A percentile compares a stretch with the other conserved stretches of the same genome.
Conservation (phyloP, 2,888 invertebrate genomes). For the Cyclophora albipunctata region DNA sequence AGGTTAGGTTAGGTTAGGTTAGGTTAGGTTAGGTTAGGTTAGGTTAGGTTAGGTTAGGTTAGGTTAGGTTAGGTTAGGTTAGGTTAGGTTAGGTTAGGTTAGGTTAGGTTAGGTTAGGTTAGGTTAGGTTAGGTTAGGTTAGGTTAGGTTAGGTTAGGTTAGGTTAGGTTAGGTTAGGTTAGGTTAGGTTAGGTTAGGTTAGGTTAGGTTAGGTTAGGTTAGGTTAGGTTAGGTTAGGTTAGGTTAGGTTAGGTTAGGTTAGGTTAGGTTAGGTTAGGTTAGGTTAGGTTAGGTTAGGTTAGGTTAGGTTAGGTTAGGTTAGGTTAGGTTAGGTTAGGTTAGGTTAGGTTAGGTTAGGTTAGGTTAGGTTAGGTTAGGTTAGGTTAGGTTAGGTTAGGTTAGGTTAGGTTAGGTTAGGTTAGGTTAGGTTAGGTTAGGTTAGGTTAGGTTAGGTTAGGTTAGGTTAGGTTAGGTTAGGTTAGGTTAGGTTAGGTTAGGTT, state of each 20-base stretch:
- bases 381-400: not conserved
- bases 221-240: conserved; percentile 8
- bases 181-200: conserved; percentile 8
- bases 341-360: conserved; percentile 6
- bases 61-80: conserved; percentile 19
- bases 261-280: conserved; percentile 8
- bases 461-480: not conserved
- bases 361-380: not conserved
- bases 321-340: conserved; percentile 8
- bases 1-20: conserved; percentile 14
- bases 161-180: conserved; percentile 19
- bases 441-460: not conserved
- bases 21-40: conserved; percentile 17
- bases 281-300: conserved; percentile 8
- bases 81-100: conserved; percentile 18
- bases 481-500: not conserved
- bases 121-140: conserved; percentile 20
- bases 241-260: conserved; percentile 8
- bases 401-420: not conserved
- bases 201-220: conserved; percentile 7
- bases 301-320: conserved; percentile 8
- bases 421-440: conserved; percentile 1
- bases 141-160: conserved; percentile 17
- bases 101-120: conserved; percentile 13
- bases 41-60: conserved; percentile 18